Conservation (phyloP, 2,797 vertebrate species). For the Phoebastria nigripes region DNA sequence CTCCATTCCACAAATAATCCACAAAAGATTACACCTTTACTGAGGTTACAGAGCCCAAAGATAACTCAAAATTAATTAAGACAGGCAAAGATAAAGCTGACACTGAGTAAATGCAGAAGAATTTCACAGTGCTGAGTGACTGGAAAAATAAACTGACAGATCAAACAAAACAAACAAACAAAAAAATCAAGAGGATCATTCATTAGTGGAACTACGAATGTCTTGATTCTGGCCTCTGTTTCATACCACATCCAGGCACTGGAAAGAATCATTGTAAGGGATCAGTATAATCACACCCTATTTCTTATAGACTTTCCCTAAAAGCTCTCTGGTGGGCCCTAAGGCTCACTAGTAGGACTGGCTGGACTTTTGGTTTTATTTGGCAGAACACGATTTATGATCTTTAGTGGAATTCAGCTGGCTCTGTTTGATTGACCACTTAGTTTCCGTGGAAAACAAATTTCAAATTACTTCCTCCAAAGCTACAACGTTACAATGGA, state of each 20-base stretch:
- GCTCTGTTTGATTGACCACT: neutral
- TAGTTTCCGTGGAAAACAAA: neutral
- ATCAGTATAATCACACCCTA: neutral
- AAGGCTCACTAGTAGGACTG: neutral
- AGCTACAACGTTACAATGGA: neutral
- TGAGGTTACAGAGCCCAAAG: neutral
- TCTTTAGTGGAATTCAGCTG: neutral
- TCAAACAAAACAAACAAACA: neutral
- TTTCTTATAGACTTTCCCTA: neutral
- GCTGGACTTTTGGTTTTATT: neutral
- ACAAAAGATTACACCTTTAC: neutral
- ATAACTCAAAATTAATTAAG: neutral
- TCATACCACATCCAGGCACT: neutral
- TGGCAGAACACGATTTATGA: neutral
- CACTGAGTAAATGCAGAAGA: neutral
- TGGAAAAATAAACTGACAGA: neutral
- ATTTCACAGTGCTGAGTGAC: neutral
- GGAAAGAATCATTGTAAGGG: neutral
- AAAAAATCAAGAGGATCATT: neutral
- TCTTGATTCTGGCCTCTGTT: neutral
- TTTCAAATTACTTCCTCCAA: slow-evolving; percentile 8
- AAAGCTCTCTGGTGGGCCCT: neutral
- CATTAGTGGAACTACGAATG: neutral
- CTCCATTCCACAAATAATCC: neutral
- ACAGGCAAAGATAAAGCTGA: neutral